These are phyloP conservation scores for Steinernema khuongi DNA, from an alignment of 1,140 invertebrate species.

Conservation along the genomic window DNA sequence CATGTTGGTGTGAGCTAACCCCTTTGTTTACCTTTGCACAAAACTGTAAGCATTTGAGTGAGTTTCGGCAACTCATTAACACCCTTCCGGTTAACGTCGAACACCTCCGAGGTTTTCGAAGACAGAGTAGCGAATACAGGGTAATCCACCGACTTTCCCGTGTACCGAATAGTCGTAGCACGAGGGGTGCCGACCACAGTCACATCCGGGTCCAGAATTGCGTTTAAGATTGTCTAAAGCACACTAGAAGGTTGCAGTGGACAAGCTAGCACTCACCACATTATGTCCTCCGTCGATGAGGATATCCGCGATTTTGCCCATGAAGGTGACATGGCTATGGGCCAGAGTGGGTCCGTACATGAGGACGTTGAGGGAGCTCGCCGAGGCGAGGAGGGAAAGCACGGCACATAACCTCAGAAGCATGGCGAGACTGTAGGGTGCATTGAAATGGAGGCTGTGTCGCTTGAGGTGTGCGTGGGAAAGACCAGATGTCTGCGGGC, in stretches of 20 bases:
- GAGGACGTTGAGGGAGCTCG: neutral
- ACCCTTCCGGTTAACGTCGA: neutral
- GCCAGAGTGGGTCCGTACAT: neutral
- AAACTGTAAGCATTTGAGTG: neutral
- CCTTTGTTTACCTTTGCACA: neutral
- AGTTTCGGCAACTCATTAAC: neutral
- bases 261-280: neutral
- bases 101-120: neutral
- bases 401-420: neutral
- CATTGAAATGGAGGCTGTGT: neutral
- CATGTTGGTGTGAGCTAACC: neutral
- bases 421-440: neutral
- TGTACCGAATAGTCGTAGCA: neutral
- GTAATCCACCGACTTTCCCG: neutral
- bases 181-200: neutral
- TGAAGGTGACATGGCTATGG: slow-evolving; percentile 15
- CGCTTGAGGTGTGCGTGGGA: neutral
- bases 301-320: slow-evolving; percentile 18
- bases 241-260: neutral
- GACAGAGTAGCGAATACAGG: neutral
- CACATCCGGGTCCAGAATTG: neutral
- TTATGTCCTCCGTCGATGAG: slow-evolving; percentile 17
- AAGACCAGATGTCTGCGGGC: neutral
- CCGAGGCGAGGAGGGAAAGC: neutral
- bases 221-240: neutral